phyloP scores from a whole-genome alignment of 2,797 vertebrate species.

The Benthosema pterotum region DNA sequence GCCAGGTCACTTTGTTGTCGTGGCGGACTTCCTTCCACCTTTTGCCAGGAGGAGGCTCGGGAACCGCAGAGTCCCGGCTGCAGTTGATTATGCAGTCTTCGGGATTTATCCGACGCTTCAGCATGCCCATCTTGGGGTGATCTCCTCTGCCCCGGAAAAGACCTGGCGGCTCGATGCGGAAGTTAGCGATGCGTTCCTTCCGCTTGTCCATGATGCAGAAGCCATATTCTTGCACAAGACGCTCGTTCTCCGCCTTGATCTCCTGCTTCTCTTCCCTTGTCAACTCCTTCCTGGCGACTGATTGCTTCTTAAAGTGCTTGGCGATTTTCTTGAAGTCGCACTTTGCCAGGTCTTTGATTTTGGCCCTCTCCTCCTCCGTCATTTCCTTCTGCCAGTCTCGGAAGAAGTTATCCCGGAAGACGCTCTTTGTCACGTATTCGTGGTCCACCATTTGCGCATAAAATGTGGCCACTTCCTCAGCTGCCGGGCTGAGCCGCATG shows the following conservation, averaged over 20 bases:
- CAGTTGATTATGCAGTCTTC: constrained; percentile 84
- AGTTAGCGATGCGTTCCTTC: no score
- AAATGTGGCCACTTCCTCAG: no score
- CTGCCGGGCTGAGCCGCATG: no score
- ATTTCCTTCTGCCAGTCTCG: no score
- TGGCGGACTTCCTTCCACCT: constrained; percentile 81
- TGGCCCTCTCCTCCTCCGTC: no score
- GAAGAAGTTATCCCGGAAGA: no score
- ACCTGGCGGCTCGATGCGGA: no score
- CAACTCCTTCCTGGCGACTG: constrained; percentile 71
- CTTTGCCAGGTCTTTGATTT: constrained; percentile 71
- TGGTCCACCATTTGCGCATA: no score
- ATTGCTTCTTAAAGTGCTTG: constrained; percentile 72
- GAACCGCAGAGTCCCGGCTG: constrained; percentile 76
- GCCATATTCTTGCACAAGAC: no score
- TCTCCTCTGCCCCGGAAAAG: no score
- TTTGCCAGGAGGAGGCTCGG: constrained; percentile 74
- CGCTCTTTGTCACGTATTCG: no score
- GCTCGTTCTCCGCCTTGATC: constrained; percentile 75
- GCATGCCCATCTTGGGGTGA: constrained; percentile 86
- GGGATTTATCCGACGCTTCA: constrained; percentile 81
- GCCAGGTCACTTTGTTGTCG: constrained; percentile 82
- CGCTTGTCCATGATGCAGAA: no score
- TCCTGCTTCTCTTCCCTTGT: constrained; percentile 82
- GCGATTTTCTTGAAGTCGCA: constrained; percentile 81